Base-by-base conservation (phyloP, 2,113 vertebrate species). In the Crotalus helleri region DNA sequence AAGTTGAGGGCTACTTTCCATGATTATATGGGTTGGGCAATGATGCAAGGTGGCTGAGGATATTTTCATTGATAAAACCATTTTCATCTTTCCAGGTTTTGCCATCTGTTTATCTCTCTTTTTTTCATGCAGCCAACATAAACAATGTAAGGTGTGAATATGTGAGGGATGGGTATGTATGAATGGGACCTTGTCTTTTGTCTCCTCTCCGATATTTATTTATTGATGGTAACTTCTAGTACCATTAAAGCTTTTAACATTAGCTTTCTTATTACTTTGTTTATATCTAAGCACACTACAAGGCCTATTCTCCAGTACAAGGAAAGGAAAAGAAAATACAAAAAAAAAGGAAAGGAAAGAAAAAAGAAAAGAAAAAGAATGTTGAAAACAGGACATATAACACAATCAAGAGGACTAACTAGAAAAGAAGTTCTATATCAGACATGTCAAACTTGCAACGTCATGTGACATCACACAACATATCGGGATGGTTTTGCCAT, bases 301-400 rank as follows among this genome's bases (percentile, higher is more conserved):
- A 81, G 15, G 6, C 33, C 69, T 39, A 81, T 21, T 3, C 33
- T 17, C 17, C 61, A 69, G 61, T n/a, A n/a, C 4, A 61, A 58
- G 5, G 6, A 59, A 1, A 8, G 24, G 23, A 9, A 24, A 9
- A 23, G 57, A 7, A 23, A 17, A 49, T 5, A 49, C 46, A 44
- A 44, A 44, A 44, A 6, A 19, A 1, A 21, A 17, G 2, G 1
- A 15, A 21, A 7, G 10, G 3, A 3, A 3, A 23, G 5, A 3
- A 24, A 23, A 23, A 8, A 23, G 57, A 2, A 24, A 59, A 21
- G 4, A 59, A 59, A 24, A 59, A 59, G 23, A 24, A 51, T 51
- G 49, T 51, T 51, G 49, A 51, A 51, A 51, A 51, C 49, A 51
- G 49, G 49, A 51, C 49, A 9, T 51, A 9, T 51, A 51, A 51